Evolutionary conservation across 1,140 invertebrate genomes (phyloP), one percentile per base, ranked within the genome.

Genomic region (Asobara japonica): DNA sequence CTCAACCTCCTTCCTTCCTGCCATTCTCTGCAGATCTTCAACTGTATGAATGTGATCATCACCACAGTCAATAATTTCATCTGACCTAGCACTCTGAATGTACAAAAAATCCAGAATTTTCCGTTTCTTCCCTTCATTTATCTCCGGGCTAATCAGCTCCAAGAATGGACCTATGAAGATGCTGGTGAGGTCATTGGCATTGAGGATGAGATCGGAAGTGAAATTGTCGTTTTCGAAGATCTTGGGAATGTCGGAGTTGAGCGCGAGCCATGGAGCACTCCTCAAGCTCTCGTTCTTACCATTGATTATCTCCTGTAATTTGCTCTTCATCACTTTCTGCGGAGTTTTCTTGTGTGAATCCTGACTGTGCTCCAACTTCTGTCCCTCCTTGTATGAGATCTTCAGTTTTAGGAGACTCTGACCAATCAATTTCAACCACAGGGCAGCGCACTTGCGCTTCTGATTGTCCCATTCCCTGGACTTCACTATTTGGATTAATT

Each of bases 361-460:
- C 6, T 73, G 51, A 5, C 77, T 36, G 66, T 84, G 77, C 45
- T 85, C 79, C 3, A 85, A 20, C 22, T 31, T 68, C 45, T 84
- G 79, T 33, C 80, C 77, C 71, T 83, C 83, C 33, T 76, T 64
- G 29, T 80, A 75, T 75, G 86, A 83, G 6, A 77, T 45, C 71
- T 84, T 83, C 25, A 86, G 79, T 78, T 88, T 90, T 31, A 82
- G 64, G 22, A 89, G 83, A 38, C 88, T 84, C 36, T 82, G 80
- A 20, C 86, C 79, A 74, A 91, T 88, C 72, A 88, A 80, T 65
- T 83, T 87, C 7, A 90, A 78, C 90, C 90, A 91, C 48, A 89
- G 77, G 27, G 89, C 86, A 67, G 89, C 88, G 25, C 88, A 77
- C n/a, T 78, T 74, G 72, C 83, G 82, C 76, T 79, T 89, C 20